phyloP scores from a whole-genome alignment of 2,888 invertebrate genomes.

The Tachina fera region DNA sequence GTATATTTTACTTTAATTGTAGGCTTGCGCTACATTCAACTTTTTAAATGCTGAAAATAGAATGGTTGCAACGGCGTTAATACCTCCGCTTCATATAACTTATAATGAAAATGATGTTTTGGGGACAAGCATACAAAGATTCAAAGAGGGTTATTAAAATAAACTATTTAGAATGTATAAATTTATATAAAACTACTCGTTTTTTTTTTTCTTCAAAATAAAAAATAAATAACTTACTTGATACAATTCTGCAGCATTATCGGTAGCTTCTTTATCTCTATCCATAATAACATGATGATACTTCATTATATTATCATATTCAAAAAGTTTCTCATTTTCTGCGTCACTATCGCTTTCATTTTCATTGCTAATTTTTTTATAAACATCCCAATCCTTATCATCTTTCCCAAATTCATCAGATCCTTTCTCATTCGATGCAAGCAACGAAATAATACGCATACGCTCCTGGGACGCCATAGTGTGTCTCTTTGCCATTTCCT shows the following conservation, averaged over 20 bases:
- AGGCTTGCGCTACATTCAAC: constrained; percentile 95
- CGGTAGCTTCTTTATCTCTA: constrained; percentile 51
- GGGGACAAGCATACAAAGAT: constrained; percentile 84
- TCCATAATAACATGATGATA: constrained; percentile 61
- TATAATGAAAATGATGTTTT: constrained; percentile 86
- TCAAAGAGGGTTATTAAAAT: constrained; percentile 49
- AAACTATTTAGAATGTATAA: not conserved
- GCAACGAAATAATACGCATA: constrained; percentile 96
- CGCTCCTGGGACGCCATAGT: constrained; percentile 97
- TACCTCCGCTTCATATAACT: constrained; percentile 86
- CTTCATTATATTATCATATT: constrained; percentile 89
- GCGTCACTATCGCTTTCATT: constrained; percentile 95
- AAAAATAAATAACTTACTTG: constrained; percentile 57
- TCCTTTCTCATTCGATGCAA: constrained; percentile 90
- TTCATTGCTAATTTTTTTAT: constrained; percentile 92
- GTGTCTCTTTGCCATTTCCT: constrained; percentile 94
- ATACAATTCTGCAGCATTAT: constrained; percentile 65
- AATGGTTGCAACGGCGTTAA: constrained; percentile 87
- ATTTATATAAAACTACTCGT: not conserved
- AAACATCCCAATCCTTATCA: constrained; percentile 98
- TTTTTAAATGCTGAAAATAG: constrained; percentile 92
- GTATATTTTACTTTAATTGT: constrained; percentile 42
- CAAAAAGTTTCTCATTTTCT: constrained; percentile 94
- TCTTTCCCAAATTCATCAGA: constrained; percentile 96
- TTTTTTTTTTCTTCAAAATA: not conserved